Base-by-base conservation (phyloP, 2,797 vertebrate species). In the Tangara arthus region DNA sequence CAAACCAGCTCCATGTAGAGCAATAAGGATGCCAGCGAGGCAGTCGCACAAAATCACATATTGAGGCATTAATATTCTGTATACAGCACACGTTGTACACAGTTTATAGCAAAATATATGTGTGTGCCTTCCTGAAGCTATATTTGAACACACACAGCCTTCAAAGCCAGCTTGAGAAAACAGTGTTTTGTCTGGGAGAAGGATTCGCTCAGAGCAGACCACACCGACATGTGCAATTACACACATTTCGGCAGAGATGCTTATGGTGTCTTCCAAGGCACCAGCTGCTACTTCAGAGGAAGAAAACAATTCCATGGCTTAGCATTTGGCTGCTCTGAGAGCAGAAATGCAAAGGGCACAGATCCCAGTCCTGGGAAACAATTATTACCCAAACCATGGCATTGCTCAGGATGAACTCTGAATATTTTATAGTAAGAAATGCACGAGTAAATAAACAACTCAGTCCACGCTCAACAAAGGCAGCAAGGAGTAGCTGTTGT, bases 51-150 rank as follows among this genome's bases (percentile, higher is more conserved):
- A 73, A 86, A 83, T 32, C 87, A 68, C 94, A 94, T 95, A 87
- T 92, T 94, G 95, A 82, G 89, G 87, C 71, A 95, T 94, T 96
- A 96, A 96, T 97, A 96, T 96, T 96, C 95, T 94, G 87, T 89
- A 95, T 86, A 89, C 92, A 82, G 88, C 87, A 95, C 92, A 88
- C 77, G 69, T 93, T 94, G 94, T 88, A 93, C 91, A 83, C 91
- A 95, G 94, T 88, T 96, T 96, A 94, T 94, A 82, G 96, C 94
- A 97, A 96, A 97, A 96, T 96, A 95, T 95, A 94, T 86, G 93
- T 93, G 91, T 83, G 87, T 94, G 53, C 93, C 85, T 90, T 96
- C 92, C 92, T 90, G 91, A 66, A 96, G 91, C 89, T 97, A 96
- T 94, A 96, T 96, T 96, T 96, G 92, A 94, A 66, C 73, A 39